These are phyloP conservation scores for Scelioninae gen. 1 DNA, from an alignment of 2,888 invertebrate genomes.

Conservation along the genomic window DNA sequence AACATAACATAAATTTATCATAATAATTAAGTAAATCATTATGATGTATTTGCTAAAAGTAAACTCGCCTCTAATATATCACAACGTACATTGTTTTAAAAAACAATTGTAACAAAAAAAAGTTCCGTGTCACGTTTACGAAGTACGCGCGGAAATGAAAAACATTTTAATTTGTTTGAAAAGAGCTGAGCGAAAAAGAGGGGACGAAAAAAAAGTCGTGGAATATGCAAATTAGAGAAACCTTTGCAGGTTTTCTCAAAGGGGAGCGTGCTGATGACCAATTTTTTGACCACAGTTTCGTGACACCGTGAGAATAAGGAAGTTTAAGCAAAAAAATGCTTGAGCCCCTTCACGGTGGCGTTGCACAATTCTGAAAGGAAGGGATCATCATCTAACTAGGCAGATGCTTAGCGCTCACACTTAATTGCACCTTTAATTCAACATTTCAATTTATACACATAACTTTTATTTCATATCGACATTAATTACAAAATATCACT, in stretches of 20 bases:
- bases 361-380: constrained; percentile 44
- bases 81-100: constrained; percentile 2
- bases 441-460: constrained; percentile 12
- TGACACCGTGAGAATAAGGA: constrained; percentile 77
- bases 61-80: neutral
- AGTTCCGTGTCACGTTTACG: constrained; percentile 13
- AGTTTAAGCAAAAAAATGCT: constrained; percentile 73
- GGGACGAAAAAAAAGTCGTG: constrained; percentile 49
- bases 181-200: constrained; percentile 59
- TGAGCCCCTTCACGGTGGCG: constrained; percentile 49
- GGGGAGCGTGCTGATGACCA: constrained; percentile 74
- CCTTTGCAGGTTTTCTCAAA: constrained; percentile 68
- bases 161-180: constrained; percentile 56
- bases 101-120: constrained; percentile 22
- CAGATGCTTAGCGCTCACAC: constrained; percentile 62
- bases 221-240: constrained; percentile 77
- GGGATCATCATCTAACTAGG: constrained; percentile 61
- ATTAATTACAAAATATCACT: constrained; percentile 59
- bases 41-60: neutral
- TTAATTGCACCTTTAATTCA: constrained; percentile 45
- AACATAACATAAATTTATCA: neutral
- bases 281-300: constrained; percentile 78
- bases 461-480: constrained; percentile 53
- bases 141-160: constrained; percentile 28
- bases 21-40: neutral